Evolutionary conservation across 2,113 vertebrate genomes (phyloP).

Genomic region (Daboia siamensis): DNA sequence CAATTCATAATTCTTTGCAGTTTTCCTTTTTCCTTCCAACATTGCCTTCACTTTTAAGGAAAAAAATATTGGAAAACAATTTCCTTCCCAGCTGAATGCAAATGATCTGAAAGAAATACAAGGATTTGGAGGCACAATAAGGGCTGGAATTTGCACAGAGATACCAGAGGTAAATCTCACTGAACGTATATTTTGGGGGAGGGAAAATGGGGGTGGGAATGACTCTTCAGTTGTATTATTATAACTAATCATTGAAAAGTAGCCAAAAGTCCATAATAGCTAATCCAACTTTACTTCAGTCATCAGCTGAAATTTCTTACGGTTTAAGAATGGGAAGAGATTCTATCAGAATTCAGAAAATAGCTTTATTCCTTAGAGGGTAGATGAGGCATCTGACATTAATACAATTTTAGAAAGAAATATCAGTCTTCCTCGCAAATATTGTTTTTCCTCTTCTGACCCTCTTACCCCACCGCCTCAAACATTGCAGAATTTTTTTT

Average conservation of each 20-base stretch:
- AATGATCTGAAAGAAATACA: background rate
- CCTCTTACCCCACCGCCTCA: slow-evolving; percentile 8
- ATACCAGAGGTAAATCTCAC: too few species aligned
- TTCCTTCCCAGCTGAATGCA: background rate
- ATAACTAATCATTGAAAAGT: background rate
- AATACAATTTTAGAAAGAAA: slow-evolving; percentile 52
- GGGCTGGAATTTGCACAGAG: background rate
- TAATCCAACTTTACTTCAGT: background rate
- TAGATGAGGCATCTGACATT: slow-evolving; percentile 38
- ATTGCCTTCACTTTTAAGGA: background rate
- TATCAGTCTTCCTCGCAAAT: slow-evolving; percentile 61
- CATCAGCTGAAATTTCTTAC: background rate
- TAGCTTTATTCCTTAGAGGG: slow-evolving; percentile 36
- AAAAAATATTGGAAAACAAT: background rate
- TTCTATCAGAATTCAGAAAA: slow-evolving; percentile 32
- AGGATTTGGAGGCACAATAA: background rate
- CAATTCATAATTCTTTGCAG: background rate
- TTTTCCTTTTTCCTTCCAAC: background rate
- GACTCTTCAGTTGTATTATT: too few species aligned
- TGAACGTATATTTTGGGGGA: background rate
- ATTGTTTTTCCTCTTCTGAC: slow-evolving; percentile 42
- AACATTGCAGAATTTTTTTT: slow-evolving; percentile 62
- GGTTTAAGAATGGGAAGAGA: background rate
- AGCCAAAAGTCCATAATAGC: background rate
- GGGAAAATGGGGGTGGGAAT: background rate